These are phyloP conservation scores for Leptinotarsa texana DNA, from an alignment of 1,140 invertebrate genomes.

Conservation along the genomic window DNA sequence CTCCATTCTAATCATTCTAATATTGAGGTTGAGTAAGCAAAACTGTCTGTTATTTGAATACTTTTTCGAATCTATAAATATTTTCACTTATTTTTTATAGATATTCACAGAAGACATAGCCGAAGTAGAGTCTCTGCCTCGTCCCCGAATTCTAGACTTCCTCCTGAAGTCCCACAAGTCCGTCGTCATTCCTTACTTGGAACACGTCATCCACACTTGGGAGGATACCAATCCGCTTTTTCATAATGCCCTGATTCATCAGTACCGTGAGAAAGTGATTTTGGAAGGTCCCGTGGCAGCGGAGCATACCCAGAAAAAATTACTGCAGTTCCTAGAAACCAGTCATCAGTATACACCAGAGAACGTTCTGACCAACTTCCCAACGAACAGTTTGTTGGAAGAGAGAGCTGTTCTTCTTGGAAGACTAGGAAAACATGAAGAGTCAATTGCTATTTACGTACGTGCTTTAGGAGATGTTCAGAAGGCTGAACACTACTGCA, in stretches of 20 bases:
- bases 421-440: slow-evolving; percentile 86
- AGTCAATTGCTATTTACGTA: slow-evolving; percentile 90
- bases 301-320: slow-evolving; percentile 72
- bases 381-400: slow-evolving; percentile 82
- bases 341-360: slow-evolving; percentile 86
- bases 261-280: slow-evolving; percentile 74
- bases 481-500: slow-evolving; percentile 85
- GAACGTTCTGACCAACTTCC: slow-evolving; percentile 85
- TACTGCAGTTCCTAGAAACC: slow-evolving; percentile 82
- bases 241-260: slow-evolving; percentile 88
- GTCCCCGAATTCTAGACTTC: slow-evolving; percentile 88
- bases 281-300: slow-evolving; percentile 62
- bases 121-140: slow-evolving; percentile 86
- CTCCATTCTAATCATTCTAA: too few relatives aligned
- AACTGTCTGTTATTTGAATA: too few relatives aligned
- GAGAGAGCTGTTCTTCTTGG: slow-evolving; percentile 92
- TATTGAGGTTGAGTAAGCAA: too few relatives aligned
- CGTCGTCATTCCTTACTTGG: slow-evolving; percentile 89
- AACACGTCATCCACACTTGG: slow-evolving; percentile 91
- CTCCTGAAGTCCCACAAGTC: slow-evolving; percentile 78
- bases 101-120: slow-evolving; percentile 93
- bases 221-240: slow-evolving; percentile 83
- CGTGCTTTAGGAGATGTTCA: slow-evolving; percentile 77
- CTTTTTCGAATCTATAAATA: too few relatives aligned
- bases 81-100: slow-evolving; percentile 30